Base-by-base conservation (phyloP, 2,797 vertebrate species). In the Anabas testudineus region DNA sequence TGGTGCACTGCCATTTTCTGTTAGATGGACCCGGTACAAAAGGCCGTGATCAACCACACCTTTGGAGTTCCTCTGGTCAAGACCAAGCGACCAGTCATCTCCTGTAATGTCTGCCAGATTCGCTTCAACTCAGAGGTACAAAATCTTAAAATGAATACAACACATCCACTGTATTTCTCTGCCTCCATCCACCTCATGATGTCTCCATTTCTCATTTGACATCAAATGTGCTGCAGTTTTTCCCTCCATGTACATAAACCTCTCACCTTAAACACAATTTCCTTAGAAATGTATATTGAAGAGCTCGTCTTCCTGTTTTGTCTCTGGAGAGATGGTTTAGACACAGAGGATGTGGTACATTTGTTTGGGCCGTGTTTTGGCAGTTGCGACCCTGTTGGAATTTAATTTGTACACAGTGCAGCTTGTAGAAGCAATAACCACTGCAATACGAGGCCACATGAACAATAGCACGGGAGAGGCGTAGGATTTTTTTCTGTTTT, bases 31-130 rank as follows among this genome's bases (percentile, higher is more conserved):
- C 96, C 96, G 14, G 95, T 98, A 71, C 96, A 97, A 91, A 97
- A 97, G 90, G 96, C 95, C 5, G 95, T 96, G 86, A 94, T 97
- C 71, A 96, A 95, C 90, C 96, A 97, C 89, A 97, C 95, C 56
- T 97, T 97, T 66, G 96, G 96, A 69, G 93, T 96, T 66, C 95
- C 96, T 53, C 83, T 96, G 81, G 82, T 96, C 76, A 97, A 95
- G 90, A 96, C 95, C 77, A 97, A 97, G 89, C 83, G 96, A 45
- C 96, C 96, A 7, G 86, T 97, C 85, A 98, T 97, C 90, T 96
- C 95, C 89, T 97, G 97, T 87, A 97, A 97, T 7, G 95, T 97
- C 90, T 98, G 97, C 91, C 96, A 97, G 93, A 97, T 97, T 81
- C 95, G 96, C 72, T 98, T 98, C 93, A 98, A 98, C 92, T 98